A percentile compares a stretch with the other conserved stretches of the same genome.
phyloP scores from a whole-genome alignment of 2,797 vertebrate genomes.

The Syngnathus acus region DNA sequence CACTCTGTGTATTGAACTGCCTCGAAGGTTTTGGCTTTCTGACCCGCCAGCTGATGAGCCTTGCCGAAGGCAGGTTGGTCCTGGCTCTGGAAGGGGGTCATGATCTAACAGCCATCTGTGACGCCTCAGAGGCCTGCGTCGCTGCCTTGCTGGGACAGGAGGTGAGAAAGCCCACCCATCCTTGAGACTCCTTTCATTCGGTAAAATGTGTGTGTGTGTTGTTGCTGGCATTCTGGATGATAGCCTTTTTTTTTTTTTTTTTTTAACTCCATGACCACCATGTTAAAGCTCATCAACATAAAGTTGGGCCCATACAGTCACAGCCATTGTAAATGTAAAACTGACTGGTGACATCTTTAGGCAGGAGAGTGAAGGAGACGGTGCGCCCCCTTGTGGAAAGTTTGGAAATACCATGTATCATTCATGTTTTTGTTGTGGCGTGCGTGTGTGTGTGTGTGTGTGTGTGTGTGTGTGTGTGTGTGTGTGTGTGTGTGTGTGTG shows the following conservation, averaged over 20 bases:
- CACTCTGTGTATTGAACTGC: not conserved
- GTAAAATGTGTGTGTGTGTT: too few relatives aligned
- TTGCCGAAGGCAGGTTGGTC: conserved; percentile 83
- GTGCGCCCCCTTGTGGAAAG: conserved; percentile 2
- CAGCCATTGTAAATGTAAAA: not conserved
- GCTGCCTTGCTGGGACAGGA: conserved; percentile 85
- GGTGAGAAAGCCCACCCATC: conserved; percentile 58
- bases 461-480: too few relatives aligned
- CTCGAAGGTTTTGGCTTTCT: conserved; percentile 87
- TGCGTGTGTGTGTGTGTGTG: too few relatives aligned
- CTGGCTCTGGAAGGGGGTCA: conserved; percentile 93
- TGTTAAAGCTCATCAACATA: not conserved
- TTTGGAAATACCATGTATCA: not conserved
- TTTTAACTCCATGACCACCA: too few relatives aligned
- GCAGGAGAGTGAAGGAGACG: not conserved
- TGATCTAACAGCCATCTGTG: conserved; percentile 93
- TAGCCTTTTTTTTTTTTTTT: too few relatives aligned
- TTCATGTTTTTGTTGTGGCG: not conserved
- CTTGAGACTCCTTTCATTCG: not conserved
- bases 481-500: too few relatives aligned
- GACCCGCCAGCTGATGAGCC: conserved; percentile 89
- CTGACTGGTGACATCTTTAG: not conserved
- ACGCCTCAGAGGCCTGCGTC: conserved; percentile 90
- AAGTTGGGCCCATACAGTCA: not conserved
- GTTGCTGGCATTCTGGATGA: not conserved